Base-by-base conservation (phyloP, 2,797 vertebrate species). In the Geotrypetes seraphini region DNA sequence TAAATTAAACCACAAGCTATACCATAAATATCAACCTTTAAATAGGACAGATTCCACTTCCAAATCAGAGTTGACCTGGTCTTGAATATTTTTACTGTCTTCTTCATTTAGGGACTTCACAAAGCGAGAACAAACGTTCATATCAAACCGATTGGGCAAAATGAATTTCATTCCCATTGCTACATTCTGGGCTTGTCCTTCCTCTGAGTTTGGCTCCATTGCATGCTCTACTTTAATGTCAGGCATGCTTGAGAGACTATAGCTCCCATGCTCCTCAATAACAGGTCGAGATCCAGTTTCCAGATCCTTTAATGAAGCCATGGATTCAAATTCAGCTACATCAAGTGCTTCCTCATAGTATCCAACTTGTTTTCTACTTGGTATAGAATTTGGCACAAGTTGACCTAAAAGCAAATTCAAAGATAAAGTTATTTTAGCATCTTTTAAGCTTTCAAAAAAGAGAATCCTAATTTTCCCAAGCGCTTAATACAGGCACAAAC, bases 61-160 rank as follows among this genome's bases (percentile, higher is more conserved):
- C 51, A 99, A 79, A 51, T 99, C 96, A 10, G 96, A 98, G 75
- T 99, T 99, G 37, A 99, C 96, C 69, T 99, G 96, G 72, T 99
- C 96, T 68, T 99, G 94, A 68, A 99, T 98, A 59, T 99, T 98
- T 85, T 98, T 98, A 64, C 96, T 99, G 22, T 99, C 95, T 50
- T 99, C 95, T 59, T 98, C 95, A 24, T 99, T 99, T 28, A 99
- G 71, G 1, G 95, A 98, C 49, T 99, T 99, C 19, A 99, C 94
- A 59, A 99, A 98, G 15, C 96, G 86, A 0, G 92, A 98, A 61
- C 96, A 99, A 9, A 96, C 94, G 0, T 99, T 99, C 93, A 99
- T 98, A 63, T 99, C 95, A 54, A 99, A 98, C 61, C 95, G 88
- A 37, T 94, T 98, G 19, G 96, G 94, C 50, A 98, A 62, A 43